A percentile compares a stretch with the other conserved stretches of the same genome.
Conservation (phyloP, 2,797 vertebrate species). For the Onychomys torridus region DNA sequence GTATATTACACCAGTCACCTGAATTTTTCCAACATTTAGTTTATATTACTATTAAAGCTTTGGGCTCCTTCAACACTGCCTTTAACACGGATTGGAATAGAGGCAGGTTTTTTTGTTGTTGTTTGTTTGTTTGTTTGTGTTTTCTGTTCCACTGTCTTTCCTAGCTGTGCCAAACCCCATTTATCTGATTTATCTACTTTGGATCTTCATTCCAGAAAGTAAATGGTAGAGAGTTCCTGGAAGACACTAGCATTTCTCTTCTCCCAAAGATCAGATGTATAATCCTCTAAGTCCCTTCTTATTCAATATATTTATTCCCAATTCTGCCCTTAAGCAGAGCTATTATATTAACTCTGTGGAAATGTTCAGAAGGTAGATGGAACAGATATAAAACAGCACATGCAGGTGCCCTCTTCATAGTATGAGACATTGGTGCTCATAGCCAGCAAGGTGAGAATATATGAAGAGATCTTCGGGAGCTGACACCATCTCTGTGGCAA, state of each 20-base stretch:
- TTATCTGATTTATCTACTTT: neutral
- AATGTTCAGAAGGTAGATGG: neutral
- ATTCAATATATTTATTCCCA: neutral
- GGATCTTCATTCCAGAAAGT: neutral
- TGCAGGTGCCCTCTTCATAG: too few species aligned
- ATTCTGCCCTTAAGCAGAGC: neutral
- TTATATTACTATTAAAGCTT: slow-evolving; percentile 21
- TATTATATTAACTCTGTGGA: neutral
- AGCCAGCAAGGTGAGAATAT: neutral
- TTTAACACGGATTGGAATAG: neutral
- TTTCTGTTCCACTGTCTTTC: neutral
- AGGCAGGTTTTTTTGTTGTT: neutral
- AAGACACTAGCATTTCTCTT: neutral
- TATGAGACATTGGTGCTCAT: neutral
- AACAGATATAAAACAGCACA: neutral
- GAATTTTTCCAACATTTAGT: neutral
- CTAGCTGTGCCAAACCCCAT: neutral
- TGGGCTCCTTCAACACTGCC: neutral
- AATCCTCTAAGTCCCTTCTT: neutral
- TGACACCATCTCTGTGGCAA: neutral
- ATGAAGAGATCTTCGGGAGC: neutral
- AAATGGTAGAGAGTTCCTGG: neutral
- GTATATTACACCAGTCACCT: neutral
- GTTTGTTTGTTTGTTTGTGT: too few species aligned
- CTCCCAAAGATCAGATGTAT: slow-evolving; percentile 28